Evolutionary conservation across 2,797 vertebrate genomes (phyloP), one percentile per base, ranked within the genome.

Genomic region (Adrianichthys oophorus): DNA sequence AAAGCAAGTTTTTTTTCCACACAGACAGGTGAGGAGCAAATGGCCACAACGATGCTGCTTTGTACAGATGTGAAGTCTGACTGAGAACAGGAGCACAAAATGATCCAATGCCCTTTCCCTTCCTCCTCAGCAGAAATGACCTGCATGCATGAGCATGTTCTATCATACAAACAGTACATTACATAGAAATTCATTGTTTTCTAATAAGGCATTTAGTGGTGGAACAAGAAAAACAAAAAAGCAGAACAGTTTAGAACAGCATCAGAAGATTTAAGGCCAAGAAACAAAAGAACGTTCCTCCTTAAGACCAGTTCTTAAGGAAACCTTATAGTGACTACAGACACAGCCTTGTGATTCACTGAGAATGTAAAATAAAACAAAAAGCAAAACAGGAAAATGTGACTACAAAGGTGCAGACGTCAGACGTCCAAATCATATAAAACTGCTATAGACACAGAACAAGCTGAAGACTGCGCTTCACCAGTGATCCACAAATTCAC

Each of bases 151-250:
- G 73, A 77, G 71, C 66, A 68, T 72, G 65, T 74, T 54, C 42
- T 59, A 80, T 76, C 58, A 53, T 80, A 84, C 80, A 84, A 76
- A 84, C 68, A 67, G 46, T 65, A 78, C 54, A 60, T 73, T 56
- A 87, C 68, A 83, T 67, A 72, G 58, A 82, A 87, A 79, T 68
- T 68, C 70, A 81, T 72, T 24, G 62, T 78, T 77, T 74, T 87
- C 68, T 82, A 80, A 76, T 91, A 92, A 92, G 91, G 89, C 91
- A 91, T 82, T 86, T 73, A 82, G 87, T 86, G 89, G 75, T 69
- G 70, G 76, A 83, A 77, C 42, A 61, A 41, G 26, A 81, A 79
- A 62, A 48, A 60, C 51, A 57, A 52, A 56, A 62, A 50, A 68
- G 26, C 57, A 52, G 62, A 76, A 63, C 59, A 72, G 63, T 48